phyloP scores from a whole-genome alignment of 2,888 invertebrate genomes.

The Brenthis ino region DNA sequence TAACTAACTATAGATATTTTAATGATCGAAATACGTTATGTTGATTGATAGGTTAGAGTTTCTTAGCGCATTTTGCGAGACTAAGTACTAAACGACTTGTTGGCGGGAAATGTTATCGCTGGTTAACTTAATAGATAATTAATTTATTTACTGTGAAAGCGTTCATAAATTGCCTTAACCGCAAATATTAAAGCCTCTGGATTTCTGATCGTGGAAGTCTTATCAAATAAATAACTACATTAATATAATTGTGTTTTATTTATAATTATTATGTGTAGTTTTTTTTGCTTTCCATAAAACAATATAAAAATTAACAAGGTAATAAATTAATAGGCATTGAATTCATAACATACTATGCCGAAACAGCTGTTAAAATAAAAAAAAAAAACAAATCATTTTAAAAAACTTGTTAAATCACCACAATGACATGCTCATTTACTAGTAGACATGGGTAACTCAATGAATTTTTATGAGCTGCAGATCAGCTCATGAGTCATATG shows the following conservation, averaged over 20 bases:
- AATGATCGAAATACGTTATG: slow-evolving; percentile 53
- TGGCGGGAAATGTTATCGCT: slow-evolving; percentile 59
- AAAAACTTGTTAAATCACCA: no score
- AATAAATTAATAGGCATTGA: no score
- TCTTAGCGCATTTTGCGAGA: slow-evolving; percentile 45
- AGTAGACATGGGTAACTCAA: no score
- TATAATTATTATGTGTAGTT: neutral
- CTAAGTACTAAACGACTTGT: slow-evolving; percentile 60
- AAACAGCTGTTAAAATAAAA: no score
- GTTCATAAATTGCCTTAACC: slow-evolving; percentile 75
- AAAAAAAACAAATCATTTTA: no score
- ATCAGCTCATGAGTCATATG: no score
- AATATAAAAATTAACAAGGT: neutral
- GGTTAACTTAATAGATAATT: slow-evolving; percentile 65
- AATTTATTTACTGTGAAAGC: slow-evolving; percentile 72
- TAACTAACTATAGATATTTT: slow-evolving; percentile 58
- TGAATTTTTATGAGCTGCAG: no score
- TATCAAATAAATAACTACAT: slow-evolving; percentile 74
- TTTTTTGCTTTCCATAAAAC: neutral
- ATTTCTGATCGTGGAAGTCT: slow-evolving; percentile 77
- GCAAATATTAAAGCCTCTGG: slow-evolving; percentile 71
- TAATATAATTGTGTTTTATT: slow-evolving; percentile 42
- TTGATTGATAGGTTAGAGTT: slow-evolving; percentile 53
- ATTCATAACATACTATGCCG: no score
- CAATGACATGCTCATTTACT: no score